These are phyloP conservation scores for Euura lappo DNA, from an alignment of 1,140 invertebrate genomes.

Conservation along the genomic window DNA sequence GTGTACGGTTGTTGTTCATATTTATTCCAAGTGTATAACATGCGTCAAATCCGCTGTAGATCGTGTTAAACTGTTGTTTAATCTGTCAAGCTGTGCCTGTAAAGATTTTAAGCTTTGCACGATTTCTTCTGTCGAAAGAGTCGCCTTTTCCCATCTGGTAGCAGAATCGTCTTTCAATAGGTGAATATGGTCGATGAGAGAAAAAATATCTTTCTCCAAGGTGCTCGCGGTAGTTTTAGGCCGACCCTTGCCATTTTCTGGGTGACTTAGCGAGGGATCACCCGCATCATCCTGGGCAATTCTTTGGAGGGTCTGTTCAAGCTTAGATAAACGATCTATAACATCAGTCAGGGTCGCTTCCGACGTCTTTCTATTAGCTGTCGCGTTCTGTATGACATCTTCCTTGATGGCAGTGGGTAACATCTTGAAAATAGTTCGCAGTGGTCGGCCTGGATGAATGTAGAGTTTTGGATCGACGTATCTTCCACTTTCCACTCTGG, in stretches of 20 bases:
- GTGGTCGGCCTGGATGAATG: conserved; percentile 4
- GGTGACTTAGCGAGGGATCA: neutral
- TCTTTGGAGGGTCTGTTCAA: neutral
- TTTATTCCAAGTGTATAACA: neutral
- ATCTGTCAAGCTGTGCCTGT: neutral
- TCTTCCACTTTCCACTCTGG: neutral
- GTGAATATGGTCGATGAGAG: neutral
- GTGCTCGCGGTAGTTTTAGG: neutral
- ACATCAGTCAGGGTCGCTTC: neutral
- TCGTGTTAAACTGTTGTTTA: neutral
- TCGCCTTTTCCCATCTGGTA: neutral
- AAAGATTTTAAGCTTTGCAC: neutral
- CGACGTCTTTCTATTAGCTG: neutral
- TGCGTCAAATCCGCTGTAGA: neutral
- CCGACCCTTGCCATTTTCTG: neutral
- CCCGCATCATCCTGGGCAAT: neutral
- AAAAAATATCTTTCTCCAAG: neutral
- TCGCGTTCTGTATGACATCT: conserved; percentile 5
- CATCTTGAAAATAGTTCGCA: conserved; percentile 10
- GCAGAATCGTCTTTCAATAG: neutral
- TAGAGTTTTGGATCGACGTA: conserved; percentile 7
- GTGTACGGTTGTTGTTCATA: neutral
- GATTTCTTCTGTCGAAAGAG: neutral
- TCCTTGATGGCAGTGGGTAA: conserved; percentile 3
- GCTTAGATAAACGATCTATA: neutral